Base-by-base conservation (phyloP, 2,797 vertebrate genomes). In the Clarias laeviceps region DNA sequence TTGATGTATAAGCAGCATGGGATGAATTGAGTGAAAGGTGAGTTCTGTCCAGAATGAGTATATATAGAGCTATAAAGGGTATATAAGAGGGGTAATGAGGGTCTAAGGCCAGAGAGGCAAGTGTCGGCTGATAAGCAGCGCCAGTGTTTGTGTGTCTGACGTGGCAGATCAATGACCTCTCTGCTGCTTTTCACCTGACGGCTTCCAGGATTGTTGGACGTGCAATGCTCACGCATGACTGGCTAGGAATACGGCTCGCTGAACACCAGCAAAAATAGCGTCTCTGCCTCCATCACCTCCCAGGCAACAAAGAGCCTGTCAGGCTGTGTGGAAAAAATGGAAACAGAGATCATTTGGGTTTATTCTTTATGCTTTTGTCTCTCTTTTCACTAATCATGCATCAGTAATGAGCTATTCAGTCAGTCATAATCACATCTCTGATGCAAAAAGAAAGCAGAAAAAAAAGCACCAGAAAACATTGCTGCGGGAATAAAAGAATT, bases 91-190 rank as follows among this genome's bases (percentile, higher is more conserved):
- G 66, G 27, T 7, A 24, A 7, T 32, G 54, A 7, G 59, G 6
- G 27, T 34, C n/a, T 65, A 82, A 72, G 34, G 54, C 24, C 18
- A 29, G 37, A 29, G 59, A 54, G 54, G 24, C 62, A 80, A 50
- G 37, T 45, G 24, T 29, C 22, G 20, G 24, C 20, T 59, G 56
- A 65, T 80, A 34, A 64, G 32, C 54, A 76, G 34, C 9, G 32
- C 22, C 40, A 50, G 57, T 59, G 66, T 45, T 62, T 45, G 59
- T 59, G 27, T 72, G 56, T 45, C 72, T 40, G 70, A 37, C 54
- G 61, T 66, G 32, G 59, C 83, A 74, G 66, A 87, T 85, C 83
- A 34, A 65, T 84, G 64, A 37, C 73, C 24, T 54, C 69, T 61
- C 34, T 57, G 56, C 45, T 59, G 56, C n/a, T 32, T 85, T 72